Conservation (phyloP, 2,888 invertebrate species). For the Yponomeuta malinellus region DNA sequence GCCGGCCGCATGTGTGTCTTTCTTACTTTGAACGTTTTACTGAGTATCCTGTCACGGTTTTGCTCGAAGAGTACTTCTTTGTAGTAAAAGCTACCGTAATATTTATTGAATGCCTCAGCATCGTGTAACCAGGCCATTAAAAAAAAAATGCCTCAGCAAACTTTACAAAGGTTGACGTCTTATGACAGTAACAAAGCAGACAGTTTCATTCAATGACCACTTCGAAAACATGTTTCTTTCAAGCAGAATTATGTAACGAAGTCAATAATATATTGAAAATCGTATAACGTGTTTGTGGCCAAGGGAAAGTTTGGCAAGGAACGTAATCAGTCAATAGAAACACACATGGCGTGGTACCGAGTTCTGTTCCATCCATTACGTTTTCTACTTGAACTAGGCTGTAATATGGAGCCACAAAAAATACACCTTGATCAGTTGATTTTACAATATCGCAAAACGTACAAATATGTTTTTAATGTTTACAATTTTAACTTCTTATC, state of each 20-base stretch:
- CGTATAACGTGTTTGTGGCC: not conserved
- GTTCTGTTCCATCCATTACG: too few species aligned
- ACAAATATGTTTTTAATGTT: too few species aligned
- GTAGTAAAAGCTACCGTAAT: not conserved
- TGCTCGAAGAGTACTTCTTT: not conserved
- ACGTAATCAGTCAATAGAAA: not conserved
- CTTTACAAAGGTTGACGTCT: not conserved
- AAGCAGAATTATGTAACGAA: not conserved
- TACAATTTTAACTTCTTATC: too few species aligned
- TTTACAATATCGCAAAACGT: too few species aligned
- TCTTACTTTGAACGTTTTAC: not conserved
- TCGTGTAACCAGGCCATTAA: too few species aligned
- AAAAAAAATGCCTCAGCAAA: not conserved
- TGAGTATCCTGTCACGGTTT: not conserved
- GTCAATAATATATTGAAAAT: not conserved
- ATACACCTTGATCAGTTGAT: too few species aligned
- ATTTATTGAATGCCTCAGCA: not conserved
- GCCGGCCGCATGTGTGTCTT: not conserved
- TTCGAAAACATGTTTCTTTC: conserved; percentile 1
- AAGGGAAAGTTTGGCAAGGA: not conserved
- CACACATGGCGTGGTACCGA: not conserved
- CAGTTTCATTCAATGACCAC: not conserved
- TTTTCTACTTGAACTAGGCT: too few species aligned
- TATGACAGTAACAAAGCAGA: not conserved
- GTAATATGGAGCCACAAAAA: too few species aligned